Base-by-base conservation (phyloP, 2,797 vertebrate species). In the Catharus ustulatus region DNA sequence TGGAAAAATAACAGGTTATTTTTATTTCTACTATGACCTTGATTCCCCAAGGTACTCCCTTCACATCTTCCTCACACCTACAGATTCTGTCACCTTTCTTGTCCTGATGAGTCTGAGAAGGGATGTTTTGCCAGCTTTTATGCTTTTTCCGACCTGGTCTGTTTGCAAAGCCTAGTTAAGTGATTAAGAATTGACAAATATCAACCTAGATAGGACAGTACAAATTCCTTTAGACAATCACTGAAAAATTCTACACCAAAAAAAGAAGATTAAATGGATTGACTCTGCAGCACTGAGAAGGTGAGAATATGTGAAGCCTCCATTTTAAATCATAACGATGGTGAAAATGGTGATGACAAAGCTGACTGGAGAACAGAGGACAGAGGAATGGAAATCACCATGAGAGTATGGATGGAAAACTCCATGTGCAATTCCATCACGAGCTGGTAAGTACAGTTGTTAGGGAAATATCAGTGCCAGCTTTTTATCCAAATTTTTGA, bases 1-100 rank as follows among this genome's bases (percentile, higher is more conserved):
- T 29, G 15, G 14, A 19, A 67, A 72, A 49, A 46, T 55, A 57
- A n/a, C 8, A 34, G 2, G 21, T 6, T 13, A 2, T 0, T 11
- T 52, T 64, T 54, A 85, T 76, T 46, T 58, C 15, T 84, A 38
- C 61, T 32, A 17, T 38, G 43, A 71, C 18, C 59, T 54, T 29
- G 10, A 67, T 69, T 62, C 59, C 29, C 17, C 7, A 1, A 46
- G 11, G 17, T 45, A 17, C 5, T 58, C 14, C 43, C 32, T 66
- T 77, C 59, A 74, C 11, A 58, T 21, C 40, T 42, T 45, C 13
- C n/a, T 72, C 69, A 59, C 6, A 45, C 15, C 55, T 32, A 15
- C 52, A 69, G 51, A 42, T 62, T 88, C 58, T 66, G 20, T 29
- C 62, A 59, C 7, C 7, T 29, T 77, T 73, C 19, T 71, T 66